phyloP scores from a whole-genome alignment of 2,113 vertebrate genomes.

The Cochlearius cochlearius region DNA sequence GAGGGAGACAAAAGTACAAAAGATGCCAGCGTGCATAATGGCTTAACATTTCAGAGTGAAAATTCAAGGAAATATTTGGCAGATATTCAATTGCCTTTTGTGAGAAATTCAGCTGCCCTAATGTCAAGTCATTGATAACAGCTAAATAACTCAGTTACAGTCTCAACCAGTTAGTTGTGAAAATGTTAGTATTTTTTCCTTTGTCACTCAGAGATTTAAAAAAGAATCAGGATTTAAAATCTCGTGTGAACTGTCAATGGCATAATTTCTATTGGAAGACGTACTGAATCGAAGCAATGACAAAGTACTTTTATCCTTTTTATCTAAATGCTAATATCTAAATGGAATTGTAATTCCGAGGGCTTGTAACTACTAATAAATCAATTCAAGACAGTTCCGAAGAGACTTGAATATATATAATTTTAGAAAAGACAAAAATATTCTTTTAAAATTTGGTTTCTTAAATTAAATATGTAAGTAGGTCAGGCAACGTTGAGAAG shows the following conservation, averaged over 20 bases:
- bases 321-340: not conserved
- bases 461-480: slow-evolving; percentile 63
- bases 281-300: not conserved
- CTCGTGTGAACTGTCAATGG: not conserved
- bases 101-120: slow-evolving; percentile 3
- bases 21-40: not conserved
- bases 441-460: slow-evolving; percentile 24
- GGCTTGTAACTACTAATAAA: slow-evolving; percentile 34
- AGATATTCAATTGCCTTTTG: not conserved
- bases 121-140: not conserved
- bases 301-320: not conserved
- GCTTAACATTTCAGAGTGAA: not conserved
- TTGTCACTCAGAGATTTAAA: not conserved
- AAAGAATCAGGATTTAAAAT: not conserved
- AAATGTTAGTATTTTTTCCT: not conserved
- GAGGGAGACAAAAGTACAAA: not conserved
- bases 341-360: no score
- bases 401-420: not conserved
- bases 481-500: slow-evolving; percentile 3
- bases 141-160: not conserved
- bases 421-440: slow-evolving; percentile 29
- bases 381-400: slow-evolving; percentile 24
- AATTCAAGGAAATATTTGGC: not conserved
- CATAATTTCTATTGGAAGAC: not conserved
- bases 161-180: not conserved